phyloP scores from a whole-genome alignment of 92 coral and sea anemone species.

The Metridium senile region DNA sequence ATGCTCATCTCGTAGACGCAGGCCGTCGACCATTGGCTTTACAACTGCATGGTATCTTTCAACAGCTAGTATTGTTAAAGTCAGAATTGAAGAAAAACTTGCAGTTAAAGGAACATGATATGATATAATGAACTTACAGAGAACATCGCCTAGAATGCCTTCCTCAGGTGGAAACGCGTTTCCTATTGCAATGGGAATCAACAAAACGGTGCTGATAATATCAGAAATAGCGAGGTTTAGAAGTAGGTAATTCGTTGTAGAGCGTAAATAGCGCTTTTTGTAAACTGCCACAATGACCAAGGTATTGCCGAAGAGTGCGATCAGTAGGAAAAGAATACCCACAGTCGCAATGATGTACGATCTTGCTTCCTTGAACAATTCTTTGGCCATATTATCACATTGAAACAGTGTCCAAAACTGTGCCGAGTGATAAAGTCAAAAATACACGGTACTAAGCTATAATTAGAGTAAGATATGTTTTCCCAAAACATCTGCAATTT shows the following conservation, averaged over 20 bases:
- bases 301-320: background rate
- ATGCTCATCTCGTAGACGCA: constrained; percentile 2
- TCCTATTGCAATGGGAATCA: background rate
- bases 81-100: constrained; percentile 2
- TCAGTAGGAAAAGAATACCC: background rate
- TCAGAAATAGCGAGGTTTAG: constrained; percentile 15
- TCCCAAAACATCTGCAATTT: too few relatives aligned
- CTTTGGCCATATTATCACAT: background rate
- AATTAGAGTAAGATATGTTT: too few relatives aligned
- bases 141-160: background rate
- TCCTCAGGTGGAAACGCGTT: background rate
- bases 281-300: constrained; percentile 6
- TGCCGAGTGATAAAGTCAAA: too few relatives aligned
- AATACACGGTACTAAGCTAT: too few relatives aligned
- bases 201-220: background rate
- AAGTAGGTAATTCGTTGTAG: constrained; percentile 17
- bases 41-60: constrained; percentile 26
- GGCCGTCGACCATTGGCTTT: constrained; percentile 13
- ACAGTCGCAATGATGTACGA: background rate
- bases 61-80: background rate
- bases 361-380: background rate
- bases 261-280: constrained; percentile 7
- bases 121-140: constrained; percentile 20
- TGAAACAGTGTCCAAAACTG: too few relatives aligned
- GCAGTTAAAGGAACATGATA: background rate